Evolutionary conservation across 2,113 vertebrate species (phyloP).

Genomic region (Ivindomyrus marchei): DNA sequence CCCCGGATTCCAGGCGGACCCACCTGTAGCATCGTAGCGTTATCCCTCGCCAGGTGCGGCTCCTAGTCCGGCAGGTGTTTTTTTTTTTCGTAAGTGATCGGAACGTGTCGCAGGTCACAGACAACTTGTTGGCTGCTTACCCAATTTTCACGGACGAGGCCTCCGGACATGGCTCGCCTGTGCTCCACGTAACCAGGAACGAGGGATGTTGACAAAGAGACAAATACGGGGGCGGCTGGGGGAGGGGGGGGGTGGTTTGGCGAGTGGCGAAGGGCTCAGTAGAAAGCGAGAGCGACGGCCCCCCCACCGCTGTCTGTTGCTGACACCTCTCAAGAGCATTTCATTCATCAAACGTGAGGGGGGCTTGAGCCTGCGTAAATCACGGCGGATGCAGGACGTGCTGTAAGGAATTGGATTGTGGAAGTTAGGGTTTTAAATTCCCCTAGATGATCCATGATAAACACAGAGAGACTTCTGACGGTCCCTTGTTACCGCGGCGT

Average conservation of each 20-base stretch:
- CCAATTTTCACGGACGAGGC: not conserved
- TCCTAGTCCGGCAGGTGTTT: not conserved
- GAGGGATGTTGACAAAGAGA: not conserved
- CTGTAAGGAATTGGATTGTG: slow-evolving; percentile 57
- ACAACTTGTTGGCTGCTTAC: not conserved
- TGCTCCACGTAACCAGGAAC: not conserved
- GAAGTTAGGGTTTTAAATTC: slow-evolving; percentile 66
- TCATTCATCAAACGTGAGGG: slow-evolving; percentile 59
- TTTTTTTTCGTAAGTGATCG: not conserved
- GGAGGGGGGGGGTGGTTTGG: not conserved
- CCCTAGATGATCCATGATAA: slow-evolving; percentile 36
- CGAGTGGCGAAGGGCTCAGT: not conserved
- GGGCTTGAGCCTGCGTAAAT: slow-evolving; percentile 57
- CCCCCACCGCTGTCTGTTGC: slow-evolving; percentile 45
- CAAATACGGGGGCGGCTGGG: not conserved
- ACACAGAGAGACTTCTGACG: slow-evolving; percentile 48
- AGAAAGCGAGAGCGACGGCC: slow-evolving; percentile 23
- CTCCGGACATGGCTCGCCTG: not conserved
- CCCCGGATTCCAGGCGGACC: not conserved
- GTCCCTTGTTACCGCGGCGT: slow-evolving; percentile 55
- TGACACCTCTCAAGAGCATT: slow-evolving; percentile 57
- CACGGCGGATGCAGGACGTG: slow-evolving; percentile 58
- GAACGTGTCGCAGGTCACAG: not conserved
- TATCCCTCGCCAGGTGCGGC: not conserved
- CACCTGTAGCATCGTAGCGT: not conserved